Conservation (phyloP, 2,888 invertebrate genomes). For the Lithosia quadra region DNA sequence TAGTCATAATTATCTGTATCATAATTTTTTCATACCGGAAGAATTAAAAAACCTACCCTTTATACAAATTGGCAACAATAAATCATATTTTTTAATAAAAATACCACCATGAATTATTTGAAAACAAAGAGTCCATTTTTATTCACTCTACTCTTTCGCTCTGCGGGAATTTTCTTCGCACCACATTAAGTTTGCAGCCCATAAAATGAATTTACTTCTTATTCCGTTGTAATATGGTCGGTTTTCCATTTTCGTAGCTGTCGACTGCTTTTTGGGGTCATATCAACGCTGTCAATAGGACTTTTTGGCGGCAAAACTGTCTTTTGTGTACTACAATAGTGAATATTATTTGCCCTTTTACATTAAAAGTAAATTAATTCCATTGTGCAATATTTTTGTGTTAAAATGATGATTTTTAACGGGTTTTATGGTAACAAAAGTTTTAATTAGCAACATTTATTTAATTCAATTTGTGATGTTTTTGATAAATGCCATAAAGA, state of each 20-base stretch:
- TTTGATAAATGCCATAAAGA: conserved; percentile 17
- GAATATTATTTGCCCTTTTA: conserved; percentile 57
- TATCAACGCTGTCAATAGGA: conserved; percentile 57
- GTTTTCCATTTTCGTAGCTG: neutral
- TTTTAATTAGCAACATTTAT: conserved; percentile 49
- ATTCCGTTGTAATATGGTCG: neutral
- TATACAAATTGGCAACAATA: conserved; percentile 56
- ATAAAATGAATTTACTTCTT: conserved; percentile 6
- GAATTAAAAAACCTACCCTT: conserved; percentile 38
- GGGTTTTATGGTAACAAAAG: conserved; percentile 51
- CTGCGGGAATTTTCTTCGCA: conserved; percentile 53
- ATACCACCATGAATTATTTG: conserved; percentile 60
- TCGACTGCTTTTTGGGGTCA: conserved; percentile 25
- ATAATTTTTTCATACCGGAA: conserved; percentile 58
- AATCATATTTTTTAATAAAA: conserved; percentile 61
- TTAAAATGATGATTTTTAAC: conserved; percentile 57
- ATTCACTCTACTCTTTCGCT: conserved; percentile 56
- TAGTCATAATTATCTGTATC: conserved; percentile 13
- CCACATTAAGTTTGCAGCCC: neutral
- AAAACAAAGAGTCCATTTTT: conserved; percentile 62
- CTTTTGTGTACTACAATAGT: conserved; percentile 62
- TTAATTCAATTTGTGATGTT: conserved; percentile 41
- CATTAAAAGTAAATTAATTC: conserved; percentile 60
- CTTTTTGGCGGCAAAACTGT: conserved; percentile 60
- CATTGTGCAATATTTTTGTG: conserved; percentile 55